Base-by-base conservation (phyloP, 1,140 invertebrate species). In the Episyrphus balteatus region DNA sequence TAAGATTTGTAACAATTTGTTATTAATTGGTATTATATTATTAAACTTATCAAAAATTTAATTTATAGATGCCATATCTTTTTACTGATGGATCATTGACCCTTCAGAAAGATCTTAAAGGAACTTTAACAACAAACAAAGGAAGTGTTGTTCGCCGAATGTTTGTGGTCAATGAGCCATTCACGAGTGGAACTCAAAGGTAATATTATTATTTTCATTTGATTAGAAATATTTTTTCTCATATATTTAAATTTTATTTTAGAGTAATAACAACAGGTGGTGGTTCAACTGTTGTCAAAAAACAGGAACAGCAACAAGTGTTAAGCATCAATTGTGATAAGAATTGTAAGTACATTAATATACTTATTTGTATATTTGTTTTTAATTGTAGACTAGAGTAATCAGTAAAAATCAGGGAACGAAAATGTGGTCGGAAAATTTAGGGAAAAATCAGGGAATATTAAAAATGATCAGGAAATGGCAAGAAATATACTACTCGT, bases 21-120 rank as follows among this genome's bases (percentile, higher is more conserved):
- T n/a, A n/a, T n/a, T n/a, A n/a, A n/a, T n/a, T n/a, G n/a, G n/a
- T n/a, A n/a, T n/a, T n/a, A n/a, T n/a, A n/a, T n/a, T n/a, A n/a
- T n/a, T n/a, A n/a, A n/a, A n/a, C n/a, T n/a, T n/a, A n/a, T 8
- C 8, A 26, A 26, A 46, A 55, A 49, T 49, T 41, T 47, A 26
- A 32, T 48, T 60, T 66, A 19, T 51, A 68, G 65, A 67, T 68
- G 65, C 65, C 65, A 55, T 68, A 68, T 58, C 44, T 68, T 52
- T 57, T 62, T 50, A 62, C 65, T 51, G 65, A 68, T 61, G 65
- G 64, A 52, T 59, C 58, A 48, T 54, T 67, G 49, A 56, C 65
- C 47, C 59, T 67, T 32, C 65, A 68, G 59, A 68, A 68, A 52
- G 65, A 68, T 55, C 59, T 66, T 43, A 68, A 68, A 53, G 61